A percentile compares a stretch with the other conserved stretches of the same genome.
phyloP scores from a whole-genome alignment of 2,113 vertebrate species.

The Thamnophis sirtalis region DNA sequence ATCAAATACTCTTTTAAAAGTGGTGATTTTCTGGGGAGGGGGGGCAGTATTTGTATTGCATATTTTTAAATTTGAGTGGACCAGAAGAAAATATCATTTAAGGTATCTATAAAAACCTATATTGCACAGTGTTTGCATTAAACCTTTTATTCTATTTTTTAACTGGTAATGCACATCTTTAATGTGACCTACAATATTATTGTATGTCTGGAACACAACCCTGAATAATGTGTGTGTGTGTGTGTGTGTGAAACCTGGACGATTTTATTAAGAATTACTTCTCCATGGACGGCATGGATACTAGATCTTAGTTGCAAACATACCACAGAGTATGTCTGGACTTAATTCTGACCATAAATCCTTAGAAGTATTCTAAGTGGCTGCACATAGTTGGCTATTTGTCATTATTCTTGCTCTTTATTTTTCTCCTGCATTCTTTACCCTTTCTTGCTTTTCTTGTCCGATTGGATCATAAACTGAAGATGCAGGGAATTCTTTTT shows the following conservation, averaged over 20 bases:
- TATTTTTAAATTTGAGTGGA: neutral
- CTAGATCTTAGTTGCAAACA: neutral
- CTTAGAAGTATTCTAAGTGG: neutral
- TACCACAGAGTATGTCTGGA: neutral
- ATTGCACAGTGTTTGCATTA: neutral
- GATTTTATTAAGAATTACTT: neutral
- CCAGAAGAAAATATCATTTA: neutral
- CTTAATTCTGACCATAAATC: neutral
- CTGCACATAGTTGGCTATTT: neutral
- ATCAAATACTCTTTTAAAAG: neutral
- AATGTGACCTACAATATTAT: neutral
- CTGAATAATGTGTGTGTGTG: neutral
- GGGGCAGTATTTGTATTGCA: neutral
- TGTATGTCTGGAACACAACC: neutral
- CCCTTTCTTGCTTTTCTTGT: neutral
- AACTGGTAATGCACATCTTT: neutral
- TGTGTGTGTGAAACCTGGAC: neutral
- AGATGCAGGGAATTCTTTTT: neutral
- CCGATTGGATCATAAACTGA: neutral
- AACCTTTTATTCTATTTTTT: neutral
- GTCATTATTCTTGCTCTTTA: neutral
- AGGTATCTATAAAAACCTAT: neutral
- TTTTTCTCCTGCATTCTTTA: neutral
- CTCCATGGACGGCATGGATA: neutral
- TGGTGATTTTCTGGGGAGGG: neutral